A percentile compares a stretch with the other conserved stretches of the same genome.
Evolutionary conservation across 2,888 invertebrate genomes (phyloP).

Genomic region (Dusona sp.): DNA sequence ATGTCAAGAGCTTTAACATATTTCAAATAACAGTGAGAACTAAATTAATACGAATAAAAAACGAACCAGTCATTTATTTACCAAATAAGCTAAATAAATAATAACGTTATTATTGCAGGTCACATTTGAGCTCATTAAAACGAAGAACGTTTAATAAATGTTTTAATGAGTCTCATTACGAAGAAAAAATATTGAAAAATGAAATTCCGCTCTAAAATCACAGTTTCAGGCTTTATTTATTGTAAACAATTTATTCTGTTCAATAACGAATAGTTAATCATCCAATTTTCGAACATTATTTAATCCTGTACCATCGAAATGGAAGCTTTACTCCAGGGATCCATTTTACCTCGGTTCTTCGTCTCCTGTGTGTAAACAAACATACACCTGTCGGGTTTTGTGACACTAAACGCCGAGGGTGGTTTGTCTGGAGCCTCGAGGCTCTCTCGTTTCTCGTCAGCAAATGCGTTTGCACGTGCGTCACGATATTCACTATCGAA

Average conservation of each 20-base stretch:
- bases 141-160: not conserved
- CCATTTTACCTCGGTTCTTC: conserved; percentile 3
- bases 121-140: not conserved
- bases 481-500: conserved; percentile 66
- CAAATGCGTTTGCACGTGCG: conserved; percentile 64
- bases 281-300: not conserved
- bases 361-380: conserved; percentile 41
- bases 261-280: not conserved
- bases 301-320: not conserved
- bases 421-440: conserved; percentile 59
- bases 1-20: not conserved
- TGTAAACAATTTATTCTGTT: not conserved
- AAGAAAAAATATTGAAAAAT: not conserved
- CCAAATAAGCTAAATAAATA: not conserved
- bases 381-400: conserved; percentile 54
- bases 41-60: not conserved
- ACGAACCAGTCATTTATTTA: not conserved
- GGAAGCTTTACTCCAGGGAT: conserved; percentile 20
- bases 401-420: conserved; percentile 35
- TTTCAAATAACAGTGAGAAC: not conserved
- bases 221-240: not conserved
- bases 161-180: too few relatives aligned
- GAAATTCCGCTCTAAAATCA: not conserved
- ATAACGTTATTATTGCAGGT: not conserved
- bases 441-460: conserved; percentile 51